phyloP scores from a whole-genome alignment of 2,113 vertebrate species.

The Scomber japonicus region DNA sequence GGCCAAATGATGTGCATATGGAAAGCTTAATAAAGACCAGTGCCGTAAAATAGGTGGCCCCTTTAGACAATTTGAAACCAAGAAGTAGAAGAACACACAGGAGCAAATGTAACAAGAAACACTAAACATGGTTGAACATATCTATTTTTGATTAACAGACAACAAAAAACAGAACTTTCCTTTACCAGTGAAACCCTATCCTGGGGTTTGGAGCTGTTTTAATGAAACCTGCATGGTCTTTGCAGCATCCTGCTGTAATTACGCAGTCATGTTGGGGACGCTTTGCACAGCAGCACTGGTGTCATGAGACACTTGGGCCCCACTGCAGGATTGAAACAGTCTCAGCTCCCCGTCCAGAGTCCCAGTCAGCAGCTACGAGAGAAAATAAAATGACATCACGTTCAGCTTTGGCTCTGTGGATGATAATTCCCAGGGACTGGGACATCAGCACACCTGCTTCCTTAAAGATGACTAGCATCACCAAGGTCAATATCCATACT shows the following conservation, averaged over 20 bases:
- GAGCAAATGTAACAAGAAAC: background rate
- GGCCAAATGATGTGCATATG: background rate
- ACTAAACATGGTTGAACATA: background rate
- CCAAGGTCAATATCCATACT: background rate
- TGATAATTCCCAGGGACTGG: constrained; percentile 40
- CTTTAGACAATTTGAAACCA: constrained; percentile 2
- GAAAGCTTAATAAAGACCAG: constrained; percentile 13
- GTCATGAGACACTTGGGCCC: constrained; percentile 60
- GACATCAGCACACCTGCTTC: constrained; percentile 1
- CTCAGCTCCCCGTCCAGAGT: constrained; percentile 90
- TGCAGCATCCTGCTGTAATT: constrained; percentile 47
- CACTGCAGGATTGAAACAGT: constrained; percentile 84
- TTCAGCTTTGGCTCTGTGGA: constrained; percentile 30
- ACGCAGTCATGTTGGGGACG: constrained; percentile 42
- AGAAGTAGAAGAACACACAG: constrained; percentile 14
- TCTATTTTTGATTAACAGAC: constrained; percentile 27
- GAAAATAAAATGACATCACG: constrained; percentile 42
- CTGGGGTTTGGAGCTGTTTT: constrained; percentile 37
- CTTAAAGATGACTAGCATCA: constrained; percentile 19
- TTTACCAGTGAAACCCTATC: constrained; percentile 27
- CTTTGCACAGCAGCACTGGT: constrained; percentile 46
- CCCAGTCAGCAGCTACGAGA: constrained; percentile 88
- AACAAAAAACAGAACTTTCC: constrained; percentile 29
- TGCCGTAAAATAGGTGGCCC: constrained; percentile 12
- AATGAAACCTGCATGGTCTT: constrained; percentile 54